phyloP scores from a whole-genome alignment of 2,888 invertebrate species.

The Nymphalis urticae region DNA sequence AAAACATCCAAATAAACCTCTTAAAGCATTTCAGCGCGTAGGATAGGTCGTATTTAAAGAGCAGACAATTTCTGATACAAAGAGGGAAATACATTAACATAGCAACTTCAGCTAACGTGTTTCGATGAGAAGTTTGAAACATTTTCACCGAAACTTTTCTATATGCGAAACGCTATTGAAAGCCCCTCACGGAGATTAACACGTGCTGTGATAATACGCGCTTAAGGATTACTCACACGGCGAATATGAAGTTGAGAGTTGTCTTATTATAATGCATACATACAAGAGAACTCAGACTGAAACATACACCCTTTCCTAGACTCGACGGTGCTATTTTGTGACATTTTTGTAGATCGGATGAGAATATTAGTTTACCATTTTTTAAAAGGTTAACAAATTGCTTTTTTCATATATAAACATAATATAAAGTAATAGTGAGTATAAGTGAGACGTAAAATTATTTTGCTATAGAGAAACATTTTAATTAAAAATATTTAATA shows the following conservation, averaged over 20 bases:
- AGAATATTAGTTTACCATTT: neutral
- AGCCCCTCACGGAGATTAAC: constrained; percentile 76
- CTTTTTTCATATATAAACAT: neutral
- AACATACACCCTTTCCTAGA: constrained; percentile 21
- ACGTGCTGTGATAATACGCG: constrained; percentile 71
- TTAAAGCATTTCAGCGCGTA: constrained; percentile 39
- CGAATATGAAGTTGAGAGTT: constrained; percentile 72
- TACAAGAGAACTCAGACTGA: constrained; percentile 19
- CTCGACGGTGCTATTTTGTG: neutral
- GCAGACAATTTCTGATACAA: constrained; percentile 70
- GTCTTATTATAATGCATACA: constrained; percentile 61
- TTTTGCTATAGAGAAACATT: neutral
- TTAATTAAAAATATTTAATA: neutral
- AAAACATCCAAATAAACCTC: constrained; percentile 40
- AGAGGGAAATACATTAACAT: constrained; percentile 78
- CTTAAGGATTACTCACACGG: constrained; percentile 69
- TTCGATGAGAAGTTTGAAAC: constrained; percentile 71
- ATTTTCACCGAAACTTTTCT: constrained; percentile 77
- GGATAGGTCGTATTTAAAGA: constrained; percentile 56
- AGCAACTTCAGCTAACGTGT: constrained; percentile 63
- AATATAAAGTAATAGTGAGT: no score
- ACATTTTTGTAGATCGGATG: neutral
- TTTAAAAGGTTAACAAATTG: no score
- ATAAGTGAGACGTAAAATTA: neutral
- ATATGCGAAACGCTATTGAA: constrained; percentile 77